phyloP scores from a whole-genome alignment of 1,140 invertebrate genomes.

The Trichoplusia ni region DNA sequence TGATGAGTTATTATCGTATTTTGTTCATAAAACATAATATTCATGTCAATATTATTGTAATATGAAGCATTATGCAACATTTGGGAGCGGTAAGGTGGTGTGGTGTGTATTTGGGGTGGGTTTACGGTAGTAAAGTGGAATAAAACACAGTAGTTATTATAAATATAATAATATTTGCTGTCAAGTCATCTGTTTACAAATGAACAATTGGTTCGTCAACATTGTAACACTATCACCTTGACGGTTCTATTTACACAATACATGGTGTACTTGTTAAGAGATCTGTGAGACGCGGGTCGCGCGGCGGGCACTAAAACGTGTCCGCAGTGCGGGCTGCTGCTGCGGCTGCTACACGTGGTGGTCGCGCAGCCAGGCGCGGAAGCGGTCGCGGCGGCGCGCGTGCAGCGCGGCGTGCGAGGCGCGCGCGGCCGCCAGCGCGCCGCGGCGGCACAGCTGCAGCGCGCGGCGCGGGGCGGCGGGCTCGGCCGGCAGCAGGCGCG shows the following conservation, averaged over 20 bases:
- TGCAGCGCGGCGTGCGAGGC: slow-evolving; percentile 18
- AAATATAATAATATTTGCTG: slow-evolving; percentile 75
- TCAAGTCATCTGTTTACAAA: slow-evolving; percentile 50
- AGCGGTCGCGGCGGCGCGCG: slow-evolving; percentile 46
- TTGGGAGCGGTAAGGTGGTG: no score
- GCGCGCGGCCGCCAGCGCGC: no score
- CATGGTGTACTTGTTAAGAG: neutral
- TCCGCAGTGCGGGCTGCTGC: neutral
- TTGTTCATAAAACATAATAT: no score
- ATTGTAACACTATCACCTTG: slow-evolving; percentile 38
- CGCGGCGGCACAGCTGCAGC: no score
- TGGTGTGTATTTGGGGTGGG: no score
- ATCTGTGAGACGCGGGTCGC: neutral
- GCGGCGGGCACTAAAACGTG: slow-evolving; percentile 12
- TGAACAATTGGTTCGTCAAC: no score
- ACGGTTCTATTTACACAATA: neutral
- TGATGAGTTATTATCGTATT: no score
- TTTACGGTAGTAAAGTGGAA: no score
- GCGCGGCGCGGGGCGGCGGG: slow-evolving; percentile 90
- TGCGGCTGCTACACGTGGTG: slow-evolving; percentile 61
- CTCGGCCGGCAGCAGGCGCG: no score
- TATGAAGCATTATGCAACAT: no score
- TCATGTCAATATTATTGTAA: no score
- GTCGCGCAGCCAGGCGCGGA: slow-evolving; percentile 50
- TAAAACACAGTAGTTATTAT: slow-evolving; percentile 51